A percentile compares a stretch with the other conserved stretches of the same genome.
phyloP scores from a whole-genome alignment of 1,140 invertebrate genomes.

The Caenorhabditis brenneri region DNA sequence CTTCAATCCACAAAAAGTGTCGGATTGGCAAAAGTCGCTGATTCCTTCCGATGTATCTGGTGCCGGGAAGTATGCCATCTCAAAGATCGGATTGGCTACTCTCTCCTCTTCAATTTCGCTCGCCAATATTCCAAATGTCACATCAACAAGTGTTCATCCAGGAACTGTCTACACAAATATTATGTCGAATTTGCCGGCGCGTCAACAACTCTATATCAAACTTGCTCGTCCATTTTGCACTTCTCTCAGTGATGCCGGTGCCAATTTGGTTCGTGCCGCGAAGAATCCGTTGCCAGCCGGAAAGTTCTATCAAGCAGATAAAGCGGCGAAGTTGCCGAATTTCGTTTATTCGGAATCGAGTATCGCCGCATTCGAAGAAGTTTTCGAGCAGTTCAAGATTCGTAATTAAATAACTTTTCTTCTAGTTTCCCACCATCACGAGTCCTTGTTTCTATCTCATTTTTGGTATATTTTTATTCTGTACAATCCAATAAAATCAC shows the following conservation, averaged over 20 bases:
- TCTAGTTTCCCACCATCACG: background rate
- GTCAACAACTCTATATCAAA: constrained; percentile 28
- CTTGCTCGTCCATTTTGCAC: constrained; percentile 15
- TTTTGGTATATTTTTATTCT: background rate
- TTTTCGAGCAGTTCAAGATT: constrained; percentile 33
- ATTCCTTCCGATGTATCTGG: constrained; percentile 7
- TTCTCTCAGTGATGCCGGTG: background rate
- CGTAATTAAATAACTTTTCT: background rate
- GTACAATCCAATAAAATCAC: background rate
- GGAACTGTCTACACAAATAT: constrained; percentile 40
- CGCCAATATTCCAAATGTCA: background rate
- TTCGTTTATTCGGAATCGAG: background rate
- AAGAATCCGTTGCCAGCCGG: constrained; percentile 22
- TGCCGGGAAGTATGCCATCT: constrained; percentile 16
- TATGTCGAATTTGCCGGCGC: constrained; percentile 14
- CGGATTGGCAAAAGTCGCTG: constrained; percentile 11
- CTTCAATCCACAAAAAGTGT: constrained; percentile 25
- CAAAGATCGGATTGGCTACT: constrained; percentile 3
- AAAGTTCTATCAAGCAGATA: background rate
- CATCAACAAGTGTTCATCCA: constrained; percentile 8
- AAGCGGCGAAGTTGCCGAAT: background rate
- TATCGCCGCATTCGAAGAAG: background rate
- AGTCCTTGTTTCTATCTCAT: constrained; percentile 23
- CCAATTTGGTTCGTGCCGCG: constrained; percentile 5
- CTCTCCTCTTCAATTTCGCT: background rate